Evolutionary conservation across 2,797 vertebrate species (phyloP).

Genomic region (Hypotaenidia philippensis): DNA sequence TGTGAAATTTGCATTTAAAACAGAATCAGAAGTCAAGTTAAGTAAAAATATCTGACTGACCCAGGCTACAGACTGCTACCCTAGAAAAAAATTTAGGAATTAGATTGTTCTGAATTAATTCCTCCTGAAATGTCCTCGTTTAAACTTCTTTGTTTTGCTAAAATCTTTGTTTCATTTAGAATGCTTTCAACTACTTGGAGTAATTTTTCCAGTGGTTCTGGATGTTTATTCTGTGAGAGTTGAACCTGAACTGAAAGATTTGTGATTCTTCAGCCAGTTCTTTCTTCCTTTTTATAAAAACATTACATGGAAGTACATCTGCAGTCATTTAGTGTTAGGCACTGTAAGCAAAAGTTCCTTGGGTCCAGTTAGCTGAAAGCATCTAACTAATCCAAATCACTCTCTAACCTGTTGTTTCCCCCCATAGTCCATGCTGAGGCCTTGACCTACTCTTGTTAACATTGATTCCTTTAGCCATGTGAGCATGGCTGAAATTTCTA

Average conservation of each 20-base stretch:
- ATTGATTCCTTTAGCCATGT: background rate
- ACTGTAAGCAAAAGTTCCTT: background rate
- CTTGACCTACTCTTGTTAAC: background rate
- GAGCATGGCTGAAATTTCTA: background rate
- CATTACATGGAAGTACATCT: background rate
- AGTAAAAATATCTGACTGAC: background rate
- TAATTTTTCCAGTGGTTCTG: background rate
- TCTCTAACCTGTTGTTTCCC: background rate
- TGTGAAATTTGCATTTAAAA: background rate
- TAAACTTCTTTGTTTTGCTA: background rate
- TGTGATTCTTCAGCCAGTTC: background rate
- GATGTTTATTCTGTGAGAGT: background rate
- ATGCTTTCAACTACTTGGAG: background rate
- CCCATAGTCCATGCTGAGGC: accelerated
- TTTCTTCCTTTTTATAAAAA: background rate
- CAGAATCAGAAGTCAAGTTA: background rate
- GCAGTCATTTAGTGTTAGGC: background rate
- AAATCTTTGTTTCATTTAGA: background rate
- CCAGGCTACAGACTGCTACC: background rate
- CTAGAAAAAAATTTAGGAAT: background rate
- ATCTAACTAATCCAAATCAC: background rate
- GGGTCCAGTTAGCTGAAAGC: background rate
- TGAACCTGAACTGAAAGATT: background rate
- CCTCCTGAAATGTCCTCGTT: background rate
- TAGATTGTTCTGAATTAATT: background rate